Evolutionary conservation across 92 coral and sea anemone species (phyloP), one percentile per base, ranked within the genome.

Genomic region (Scolanthus callimorphus): DNA sequence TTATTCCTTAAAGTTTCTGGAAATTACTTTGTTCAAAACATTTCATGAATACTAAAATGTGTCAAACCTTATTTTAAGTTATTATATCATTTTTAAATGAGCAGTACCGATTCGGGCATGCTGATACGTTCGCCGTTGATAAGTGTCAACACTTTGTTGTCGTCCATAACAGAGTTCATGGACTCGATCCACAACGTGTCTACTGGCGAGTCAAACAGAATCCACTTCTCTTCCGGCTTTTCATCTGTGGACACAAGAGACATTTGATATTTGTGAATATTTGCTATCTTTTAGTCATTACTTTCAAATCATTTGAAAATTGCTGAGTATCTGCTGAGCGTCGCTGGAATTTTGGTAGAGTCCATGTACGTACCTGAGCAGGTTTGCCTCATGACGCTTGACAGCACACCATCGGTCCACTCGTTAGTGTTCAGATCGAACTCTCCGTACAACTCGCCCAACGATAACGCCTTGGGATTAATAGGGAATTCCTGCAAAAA

Each of bases 121-220:
- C 97, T 90, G 49, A 91, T 91, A 80, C 97, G 97, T 56, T 91
- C 97, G 41, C 97, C 97, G 43, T 91, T 91, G 68, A 91, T 91
- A 30, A 91, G 89, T 10, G 97, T 91, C 61, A 91, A 77, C 43
- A 91, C 97, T 76, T 91, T 91, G 62, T 91, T 91, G 78, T 91
- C 97, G 39, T 91, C 97, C 97, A 91, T 91, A 21, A 91, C 97
- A 6, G 97, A 91, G 73, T 91, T 91, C 97, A 91, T 91, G 3
- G 97, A 91, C 64, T 91, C 97, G 48, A 91, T 91, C 97, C 97
- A 91, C 53, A 91, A 59, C 1, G 97, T 91, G 67, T 91, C 97
- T 12, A 91, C 97, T 1, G 97, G 97, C 55, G 96, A 82, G 71
- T 91, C 97, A 65, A 91, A 91, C n/a, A 91, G 31, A 19, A 91